Percentiles rank a stretch among this genome's conserved stretches.
phyloP scores from a whole-genome alignment of 2,113 vertebrate species.

The Chaenogobius annularis region DNA sequence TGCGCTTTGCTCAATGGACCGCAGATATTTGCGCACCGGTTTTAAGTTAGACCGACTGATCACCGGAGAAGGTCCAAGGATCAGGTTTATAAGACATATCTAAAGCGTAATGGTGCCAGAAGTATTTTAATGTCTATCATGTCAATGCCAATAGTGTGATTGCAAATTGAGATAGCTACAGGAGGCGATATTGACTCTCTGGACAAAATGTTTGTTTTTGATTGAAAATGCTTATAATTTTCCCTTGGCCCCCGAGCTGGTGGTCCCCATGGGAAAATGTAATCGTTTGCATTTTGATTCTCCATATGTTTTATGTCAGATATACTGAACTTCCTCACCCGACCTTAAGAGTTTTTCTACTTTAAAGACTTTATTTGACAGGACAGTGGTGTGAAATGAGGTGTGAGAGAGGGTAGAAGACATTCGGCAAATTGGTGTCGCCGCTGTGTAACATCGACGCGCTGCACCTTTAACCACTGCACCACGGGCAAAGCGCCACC shows the following conservation, averaged over 20 bases:
- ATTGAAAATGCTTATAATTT: neutral
- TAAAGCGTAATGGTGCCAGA: constrained; percentile 22
- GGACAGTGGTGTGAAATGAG: too few species aligned
- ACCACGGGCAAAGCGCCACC: too few species aligned
- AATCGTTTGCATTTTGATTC: neutral
- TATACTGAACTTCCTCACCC: too few species aligned
- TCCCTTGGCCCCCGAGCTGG: neutral
- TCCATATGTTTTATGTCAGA: neutral
- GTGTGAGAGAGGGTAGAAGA: too few species aligned
- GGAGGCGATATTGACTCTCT: neutral
- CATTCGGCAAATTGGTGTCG: too few species aligned
- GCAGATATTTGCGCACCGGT: constrained; percentile 56
- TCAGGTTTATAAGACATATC: constrained; percentile 62
- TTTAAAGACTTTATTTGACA: too few species aligned
- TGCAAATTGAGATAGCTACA: neutral
- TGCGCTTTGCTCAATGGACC: constrained; percentile 55
- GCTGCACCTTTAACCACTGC: too few species aligned
- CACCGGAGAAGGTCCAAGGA: constrained; percentile 49
- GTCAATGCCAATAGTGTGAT: neutral
- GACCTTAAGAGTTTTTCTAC: too few species aligned
- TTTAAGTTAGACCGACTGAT: constrained; percentile 63
- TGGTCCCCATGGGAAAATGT: neutral
- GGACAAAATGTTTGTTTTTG: neutral
- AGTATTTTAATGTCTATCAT: neutral
- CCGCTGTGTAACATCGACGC: too few species aligned